Conservation (phyloP, 2,797 vertebrate species). For the Notoglanidium macrostoma region DNA sequence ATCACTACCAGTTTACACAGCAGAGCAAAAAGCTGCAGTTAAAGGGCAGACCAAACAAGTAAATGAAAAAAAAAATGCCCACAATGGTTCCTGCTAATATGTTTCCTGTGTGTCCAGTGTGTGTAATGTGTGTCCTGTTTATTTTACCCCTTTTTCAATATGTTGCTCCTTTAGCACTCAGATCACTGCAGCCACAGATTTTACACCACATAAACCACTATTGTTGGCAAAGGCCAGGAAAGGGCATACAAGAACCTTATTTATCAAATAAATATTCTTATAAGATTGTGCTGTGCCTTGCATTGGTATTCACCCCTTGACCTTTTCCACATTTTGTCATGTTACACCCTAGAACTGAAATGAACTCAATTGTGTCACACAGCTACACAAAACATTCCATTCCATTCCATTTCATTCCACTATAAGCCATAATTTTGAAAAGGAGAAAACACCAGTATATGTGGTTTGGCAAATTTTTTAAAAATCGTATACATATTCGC, state of each 20-base stretch:
- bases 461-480: not conserved
- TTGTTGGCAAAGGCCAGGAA: constrained; percentile 64
- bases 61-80: not conserved
- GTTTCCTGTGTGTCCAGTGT: constrained; percentile 2
- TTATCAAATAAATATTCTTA: constrained; percentile 70
- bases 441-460: no score
- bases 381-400: not conserved
- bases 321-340: not conserved
- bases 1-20: constrained; percentile 51
- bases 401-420: not conserved
- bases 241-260: constrained; percentile 50
- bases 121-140: constrained; percentile 63
- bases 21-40: not conserved
- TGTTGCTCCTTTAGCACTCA: constrained; percentile 63
- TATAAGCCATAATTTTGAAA: not conserved
- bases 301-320: not conserved
- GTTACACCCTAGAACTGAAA: not conserved
- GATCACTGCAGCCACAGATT: constrained; percentile 64
- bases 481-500: not conserved
- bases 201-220: constrained; percentile 74
- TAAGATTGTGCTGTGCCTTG: constrained; percentile 55
- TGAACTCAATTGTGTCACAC: not conserved
- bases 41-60: not conserved
- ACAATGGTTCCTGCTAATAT: constrained; percentile 62
- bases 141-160: constrained; percentile 65